Base-by-base conservation (phyloP, 1,140 invertebrate genomes). In the Caenorhabditis remanei region DNA sequence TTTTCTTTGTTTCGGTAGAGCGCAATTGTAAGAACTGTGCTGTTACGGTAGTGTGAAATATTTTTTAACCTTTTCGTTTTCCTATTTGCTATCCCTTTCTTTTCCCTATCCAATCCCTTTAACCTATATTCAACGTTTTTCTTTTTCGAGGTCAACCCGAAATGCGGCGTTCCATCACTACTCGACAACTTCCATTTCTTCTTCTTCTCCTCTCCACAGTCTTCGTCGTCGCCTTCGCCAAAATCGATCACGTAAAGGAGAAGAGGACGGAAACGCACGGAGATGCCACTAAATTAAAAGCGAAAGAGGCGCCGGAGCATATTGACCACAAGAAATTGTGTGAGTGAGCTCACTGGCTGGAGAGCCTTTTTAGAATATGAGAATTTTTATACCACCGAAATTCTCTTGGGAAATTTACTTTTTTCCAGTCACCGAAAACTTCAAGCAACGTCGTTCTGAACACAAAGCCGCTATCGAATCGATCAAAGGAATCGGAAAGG, bases 401-500 rank as follows among this genome's bases (percentile, higher is more conserved):
- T 32, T 32, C 32, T 32, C 32, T 58, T 58, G 14, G 6, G n/a
- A n/a, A 16, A 6, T 58, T 58, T 58, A 63, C 5, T 63, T 0
- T 6, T 63, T 55, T 85, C 55, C 85, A 85, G 85, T 75, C 67
- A 21, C 67, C 11, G 67, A 75, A 56, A 71, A 40, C 14, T 63
- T 85, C 55, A 67, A 85, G 24, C 46, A 50, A 43, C 63, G 67
- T 4, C 2, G 65, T 19, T 8, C 13, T 7, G 85, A 85, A 43
- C 85, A 85, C 21, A 71, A 56, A 55, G 32, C 48, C 2, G 85
- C 85, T 4, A 50, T 85, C 61, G 63, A 75, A 13, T 85, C 85
- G 50, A 85, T 85, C 32, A 67, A 71, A 50, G 65, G 46, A 21
- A 85, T 85, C 24, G 85, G 67, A 32, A 67, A 85, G 14, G 48